Conservation (phyloP, 30 jellyfish, hydroid and myxozoan genomes). For the Turritopsis dohrnii region DNA sequence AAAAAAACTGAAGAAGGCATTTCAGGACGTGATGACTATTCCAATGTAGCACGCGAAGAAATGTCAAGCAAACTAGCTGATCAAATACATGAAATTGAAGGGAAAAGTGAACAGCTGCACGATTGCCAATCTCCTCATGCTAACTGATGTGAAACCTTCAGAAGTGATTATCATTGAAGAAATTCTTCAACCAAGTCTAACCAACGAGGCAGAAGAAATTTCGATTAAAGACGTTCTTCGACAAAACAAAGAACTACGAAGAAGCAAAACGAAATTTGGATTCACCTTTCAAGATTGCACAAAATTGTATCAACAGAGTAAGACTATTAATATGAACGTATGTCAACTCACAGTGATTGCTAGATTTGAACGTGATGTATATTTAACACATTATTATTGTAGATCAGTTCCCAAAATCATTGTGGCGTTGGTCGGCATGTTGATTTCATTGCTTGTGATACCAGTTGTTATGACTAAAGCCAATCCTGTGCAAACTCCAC, state of each 20-base stretch:
- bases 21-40: background rate
- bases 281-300: constrained; percentile 8
- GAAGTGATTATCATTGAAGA: too few species aligned
- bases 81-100: background rate
- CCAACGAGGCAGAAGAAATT: background rate
- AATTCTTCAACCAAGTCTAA: background rate
- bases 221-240: background rate
- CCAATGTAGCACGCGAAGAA: background rate
- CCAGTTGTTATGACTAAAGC: background rate
- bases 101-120: too few species aligned
- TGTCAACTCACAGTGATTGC: background rate
- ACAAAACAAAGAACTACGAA: constrained; percentile 6
- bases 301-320: background rate
- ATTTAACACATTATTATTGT: too few species aligned
- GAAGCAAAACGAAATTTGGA: constrained; percentile 12
- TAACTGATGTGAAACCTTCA: too few species aligned
- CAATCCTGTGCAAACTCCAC: background rate
- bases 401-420: background rate
- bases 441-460: background rate
- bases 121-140: too few species aligned
- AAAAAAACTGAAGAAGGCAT: background rate
- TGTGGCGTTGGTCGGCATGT: background rate
- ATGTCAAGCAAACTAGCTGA: background rate
- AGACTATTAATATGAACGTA: background rate
- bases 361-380: too few species aligned